Evolutionary conservation across 2,797 vertebrate genomes (phyloP).

Genomic region (Dromococcyx pavoninus): DNA sequence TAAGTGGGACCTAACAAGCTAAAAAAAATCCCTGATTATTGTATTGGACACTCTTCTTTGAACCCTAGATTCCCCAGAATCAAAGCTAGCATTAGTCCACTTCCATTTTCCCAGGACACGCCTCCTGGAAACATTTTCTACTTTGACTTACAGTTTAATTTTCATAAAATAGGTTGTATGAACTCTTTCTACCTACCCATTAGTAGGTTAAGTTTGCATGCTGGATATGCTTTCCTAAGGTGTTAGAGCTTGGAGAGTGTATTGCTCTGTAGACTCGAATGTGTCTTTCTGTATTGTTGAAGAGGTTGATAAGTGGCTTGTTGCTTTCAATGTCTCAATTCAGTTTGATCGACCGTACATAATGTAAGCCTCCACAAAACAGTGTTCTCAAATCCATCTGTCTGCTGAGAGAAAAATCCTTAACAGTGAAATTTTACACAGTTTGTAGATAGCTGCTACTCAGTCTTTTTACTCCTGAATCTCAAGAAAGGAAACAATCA

Average conservation of each 20-base stretch:
- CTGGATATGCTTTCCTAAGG: not conserved
- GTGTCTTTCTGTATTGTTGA: not conserved
- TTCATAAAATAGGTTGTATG: not conserved
- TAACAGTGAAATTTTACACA: not conserved
- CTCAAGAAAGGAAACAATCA: not conserved
- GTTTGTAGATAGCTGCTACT: not conserved
- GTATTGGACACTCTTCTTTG: not conserved
- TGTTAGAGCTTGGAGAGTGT: fast-evolving
- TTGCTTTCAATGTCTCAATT: not conserved
- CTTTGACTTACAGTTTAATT: not conserved
- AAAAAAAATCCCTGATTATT: not conserved
- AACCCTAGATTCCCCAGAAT: not conserved
- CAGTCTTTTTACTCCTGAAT: not conserved
- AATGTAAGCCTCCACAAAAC: not conserved
- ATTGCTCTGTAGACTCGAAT: not conserved
- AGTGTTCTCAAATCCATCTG: not conserved
- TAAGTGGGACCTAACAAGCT: not conserved
- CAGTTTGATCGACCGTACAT: not conserved
- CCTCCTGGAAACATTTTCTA: not conserved
- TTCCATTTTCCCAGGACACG: not conserved
- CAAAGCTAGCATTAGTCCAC: not conserved
- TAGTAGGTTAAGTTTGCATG: not conserved
- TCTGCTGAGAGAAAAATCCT: not conserved
- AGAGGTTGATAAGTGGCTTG: not conserved
- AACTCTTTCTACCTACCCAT: not conserved